These are phyloP conservation scores for Muntiacus muntjak DNA, from an alignment of 2,113 vertebrate genomes.

Conservation along the genomic window DNA sequence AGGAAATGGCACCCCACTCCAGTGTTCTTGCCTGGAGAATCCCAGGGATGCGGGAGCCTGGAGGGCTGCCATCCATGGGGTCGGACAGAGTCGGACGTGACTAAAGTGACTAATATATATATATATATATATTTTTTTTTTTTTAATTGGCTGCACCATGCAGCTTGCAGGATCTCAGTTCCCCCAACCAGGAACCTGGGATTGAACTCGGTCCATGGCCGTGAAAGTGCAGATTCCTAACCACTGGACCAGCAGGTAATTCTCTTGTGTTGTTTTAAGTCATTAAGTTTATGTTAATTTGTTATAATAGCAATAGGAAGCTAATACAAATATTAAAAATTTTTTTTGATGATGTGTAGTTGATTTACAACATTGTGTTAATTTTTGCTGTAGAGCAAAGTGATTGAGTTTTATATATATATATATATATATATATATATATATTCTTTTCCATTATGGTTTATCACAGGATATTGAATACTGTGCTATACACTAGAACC, in stretches of 20 bases:
- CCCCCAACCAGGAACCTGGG: background rate
- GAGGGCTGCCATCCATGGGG: no score
- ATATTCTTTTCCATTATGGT: background rate
- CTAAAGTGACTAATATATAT: no score
- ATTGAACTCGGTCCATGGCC: background rate
- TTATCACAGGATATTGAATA: background rate
- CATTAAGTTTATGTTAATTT: background rate
- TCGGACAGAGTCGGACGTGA: no score
- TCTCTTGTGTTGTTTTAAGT: background rate
- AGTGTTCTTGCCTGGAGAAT: no score
- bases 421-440: background rate
- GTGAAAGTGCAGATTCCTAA: background rate
- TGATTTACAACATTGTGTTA: background rate
- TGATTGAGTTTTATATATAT: background rate
- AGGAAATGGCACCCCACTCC: no score
- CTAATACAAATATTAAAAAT: background rate
- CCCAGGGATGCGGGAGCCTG: no score
- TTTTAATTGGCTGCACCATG: background rate
- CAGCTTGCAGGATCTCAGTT: background rate
- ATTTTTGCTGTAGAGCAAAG: background rate
- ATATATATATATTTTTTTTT: background rate
- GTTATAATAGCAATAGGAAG: background rate
- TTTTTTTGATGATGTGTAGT: background rate
- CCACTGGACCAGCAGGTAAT: background rate
- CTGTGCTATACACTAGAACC: background rate